These are phyloP conservation scores for Anthophora plumipes DNA, from an alignment of 2,888 invertebrate genomes.

Conservation along the genomic window DNA sequence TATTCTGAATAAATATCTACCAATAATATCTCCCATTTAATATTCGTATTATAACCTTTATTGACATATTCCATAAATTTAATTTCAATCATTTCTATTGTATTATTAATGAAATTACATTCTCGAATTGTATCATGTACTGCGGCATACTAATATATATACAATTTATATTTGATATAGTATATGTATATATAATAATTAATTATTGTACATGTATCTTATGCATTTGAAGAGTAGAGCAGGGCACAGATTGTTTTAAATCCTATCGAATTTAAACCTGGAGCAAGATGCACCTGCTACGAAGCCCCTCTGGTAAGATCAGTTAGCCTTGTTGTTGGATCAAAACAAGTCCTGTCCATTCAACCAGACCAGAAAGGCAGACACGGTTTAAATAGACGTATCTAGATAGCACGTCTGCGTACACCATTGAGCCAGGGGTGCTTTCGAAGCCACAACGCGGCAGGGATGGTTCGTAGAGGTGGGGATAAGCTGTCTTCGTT, in stretches of 20 bases:
- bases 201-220: too few relatives aligned
- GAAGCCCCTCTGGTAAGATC: neutral
- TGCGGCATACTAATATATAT: too few relatives aligned
- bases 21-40: too few relatives aligned
- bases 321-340: slow-evolving; percentile 32
- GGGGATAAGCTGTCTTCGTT: slow-evolving; percentile 36
- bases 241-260: neutral
- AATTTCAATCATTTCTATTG: too few relatives aligned
- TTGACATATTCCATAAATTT: too few relatives aligned
- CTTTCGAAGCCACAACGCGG: slow-evolving; percentile 50
- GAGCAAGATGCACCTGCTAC: neutral
- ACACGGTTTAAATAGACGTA: slow-evolving; percentile 56
- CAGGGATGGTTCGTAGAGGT: slow-evolving; percentile 35
- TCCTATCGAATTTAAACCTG: neutral
- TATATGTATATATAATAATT: too few relatives aligned
- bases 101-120: too few relatives aligned
- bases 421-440: slow-evolving; percentile 52
- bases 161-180: too few relatives aligned
- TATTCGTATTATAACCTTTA: neutral
- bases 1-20: neutral
- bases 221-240: too few relatives aligned
- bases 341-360: slow-evolving; percentile 65
- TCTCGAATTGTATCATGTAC: too few relatives aligned
- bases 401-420: slow-evolving; percentile 53
- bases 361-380: slow-evolving; percentile 57